A percentile compares a stretch with the other conserved stretches of the same genome.
phyloP scores from a whole-genome alignment of 2,888 invertebrate species.

The Dasypolia templi region DNA sequence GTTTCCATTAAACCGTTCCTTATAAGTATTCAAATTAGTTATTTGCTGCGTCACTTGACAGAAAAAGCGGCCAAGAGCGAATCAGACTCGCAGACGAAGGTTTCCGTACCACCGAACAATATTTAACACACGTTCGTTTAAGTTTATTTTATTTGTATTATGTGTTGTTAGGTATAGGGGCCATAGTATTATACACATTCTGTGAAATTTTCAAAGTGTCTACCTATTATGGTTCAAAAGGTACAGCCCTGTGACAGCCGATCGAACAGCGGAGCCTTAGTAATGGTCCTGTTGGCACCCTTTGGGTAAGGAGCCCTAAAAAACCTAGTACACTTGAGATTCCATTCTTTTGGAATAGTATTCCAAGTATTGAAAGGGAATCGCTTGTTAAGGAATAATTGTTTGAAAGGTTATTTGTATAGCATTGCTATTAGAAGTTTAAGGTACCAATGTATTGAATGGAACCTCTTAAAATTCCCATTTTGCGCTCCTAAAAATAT shows the following conservation, averaged over 20 bases:
- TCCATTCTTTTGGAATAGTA: slow-evolving; percentile 19
- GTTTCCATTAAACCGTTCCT: slow-evolving; percentile 32
- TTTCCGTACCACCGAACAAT: neutral
- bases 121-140: neutral
- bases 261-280: neutral
- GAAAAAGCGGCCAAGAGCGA: neutral
- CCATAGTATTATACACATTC: neutral
- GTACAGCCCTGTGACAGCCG: neutral
- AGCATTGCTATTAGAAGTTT: neutral
- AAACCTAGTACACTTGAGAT: neutral
- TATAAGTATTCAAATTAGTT: slow-evolving; percentile 37
- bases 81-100: too few relatives aligned
- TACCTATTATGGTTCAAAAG: neutral
- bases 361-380: neutral
- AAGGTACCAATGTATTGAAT: neutral
- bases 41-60: slow-evolving; percentile 18
- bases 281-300: neutral
- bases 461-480: neutral
- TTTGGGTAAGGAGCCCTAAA: neutral
- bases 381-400: neutral
- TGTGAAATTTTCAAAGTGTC: neutral
- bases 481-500: neutral
- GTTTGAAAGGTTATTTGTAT: neutral
- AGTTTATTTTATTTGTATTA: neutral
- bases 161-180: neutral